Evolutionary conservation across 1,140 invertebrate species (phyloP), one percentile per base, ranked within the genome.

Genomic region (Ptiloglossa arizonensis): DNA sequence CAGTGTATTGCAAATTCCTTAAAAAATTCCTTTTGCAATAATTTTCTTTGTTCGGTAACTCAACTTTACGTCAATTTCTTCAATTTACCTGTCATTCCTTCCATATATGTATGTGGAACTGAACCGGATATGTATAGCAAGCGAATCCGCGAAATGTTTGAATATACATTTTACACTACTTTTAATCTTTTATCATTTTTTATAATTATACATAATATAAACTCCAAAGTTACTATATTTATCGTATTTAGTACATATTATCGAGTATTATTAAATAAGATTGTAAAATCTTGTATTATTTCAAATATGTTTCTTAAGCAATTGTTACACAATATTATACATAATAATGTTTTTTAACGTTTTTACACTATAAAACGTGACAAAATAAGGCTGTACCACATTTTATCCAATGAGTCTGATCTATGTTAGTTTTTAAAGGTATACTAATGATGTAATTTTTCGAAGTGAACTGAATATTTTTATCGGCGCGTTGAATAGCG

Each of bases 361-460:
- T 29, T 66, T 24, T 5, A 8, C 5, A 57, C 91, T 93, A 96
- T 84, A 95, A 94, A 90, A 94, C 94, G 89, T 97, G 96, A 89
- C 97, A 96, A 44, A 97, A 93, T 27, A 98, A 93, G 0, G 97
- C 97, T 5, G 96, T 96, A 83, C 97, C 97, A 64, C 96, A 91
- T 92, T 96, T 96, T n/a, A 97, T 95, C 97, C 97, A 98, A 91
- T 98, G 95, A 32, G 94, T 89, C 17, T 94, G 86, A 41, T 94
- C 93, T 79, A 94, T 90, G 67, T 95, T 89, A 0, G 96, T 96
- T 19, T 95, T 94, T 35, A 98, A 91, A 70, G 95, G 93, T 80
- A 98, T 94, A 0, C 95, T 95, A 38, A 96, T 91, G 3, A 98
- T 95, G 92, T 96, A 98, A 93, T 98, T 98, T 1, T 95, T 97